phyloP scores from a whole-genome alignment of 2,113 vertebrate genomes.

The Corythornis madagascariensis region DNA sequence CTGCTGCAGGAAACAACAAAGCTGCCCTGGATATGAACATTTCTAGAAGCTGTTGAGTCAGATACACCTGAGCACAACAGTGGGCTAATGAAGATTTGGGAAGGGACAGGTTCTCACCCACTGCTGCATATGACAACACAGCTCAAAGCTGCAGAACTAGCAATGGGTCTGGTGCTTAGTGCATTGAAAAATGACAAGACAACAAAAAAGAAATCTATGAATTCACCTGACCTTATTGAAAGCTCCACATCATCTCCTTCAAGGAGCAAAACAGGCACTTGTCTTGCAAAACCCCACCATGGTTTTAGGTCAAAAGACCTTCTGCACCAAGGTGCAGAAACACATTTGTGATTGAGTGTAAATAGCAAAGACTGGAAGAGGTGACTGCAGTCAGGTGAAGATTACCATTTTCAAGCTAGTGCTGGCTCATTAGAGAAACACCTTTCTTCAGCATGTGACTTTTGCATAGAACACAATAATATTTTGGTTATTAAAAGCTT shows the following conservation, averaged over 20 bases:
- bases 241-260: not conserved
- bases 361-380: not conserved
- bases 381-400: not conserved
- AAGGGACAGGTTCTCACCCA: fast-evolving
- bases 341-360: too few relatives aligned
- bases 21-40: fast-evolving
- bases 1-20: not conserved
- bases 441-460: not conserved
- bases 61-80: fast-evolving
- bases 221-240: not conserved
- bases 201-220: not conserved
- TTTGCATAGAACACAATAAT: not conserved
- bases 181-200: not conserved
- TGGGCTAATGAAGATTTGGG: not conserved
- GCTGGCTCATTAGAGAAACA: not conserved
- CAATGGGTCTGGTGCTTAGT: not conserved
- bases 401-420: not conserved
- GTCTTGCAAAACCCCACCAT: not conserved
- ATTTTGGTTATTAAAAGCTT: not conserved
- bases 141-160: not conserved
- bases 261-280: not conserved
- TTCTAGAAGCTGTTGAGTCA: not conserved
- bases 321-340: not conserved
- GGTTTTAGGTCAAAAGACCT: not conserved
- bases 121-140: fast-evolving